These are phyloP conservation scores for Shinisaurus crocodilurus DNA, from an alignment of 2,113 vertebrate species.

Conservation along the genomic window DNA sequence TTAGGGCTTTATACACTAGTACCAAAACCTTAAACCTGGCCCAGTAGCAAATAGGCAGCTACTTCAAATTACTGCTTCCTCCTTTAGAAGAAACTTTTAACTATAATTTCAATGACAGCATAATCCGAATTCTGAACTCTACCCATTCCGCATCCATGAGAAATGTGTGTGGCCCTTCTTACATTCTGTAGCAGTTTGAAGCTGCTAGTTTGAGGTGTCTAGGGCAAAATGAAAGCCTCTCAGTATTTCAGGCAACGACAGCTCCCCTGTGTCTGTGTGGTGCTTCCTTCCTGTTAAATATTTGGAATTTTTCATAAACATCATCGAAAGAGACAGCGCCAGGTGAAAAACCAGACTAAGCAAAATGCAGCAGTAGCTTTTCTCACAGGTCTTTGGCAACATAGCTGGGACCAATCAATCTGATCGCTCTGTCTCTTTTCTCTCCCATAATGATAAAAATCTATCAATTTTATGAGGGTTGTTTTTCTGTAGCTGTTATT, in stretches of 20 bases:
- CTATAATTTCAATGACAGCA: background rate
- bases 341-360: background rate
- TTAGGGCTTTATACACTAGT: too few relatives aligned
- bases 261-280: background rate
- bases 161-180: background rate
- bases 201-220: background rate
- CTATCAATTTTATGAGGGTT: conserved; percentile 11
- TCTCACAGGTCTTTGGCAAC: background rate
- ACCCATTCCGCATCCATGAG: background rate
- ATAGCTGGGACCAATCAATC: background rate
- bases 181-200: background rate
- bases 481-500: conserved; percentile 25
- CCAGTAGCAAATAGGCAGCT: too few relatives aligned
- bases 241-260: background rate
- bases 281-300: background rate
- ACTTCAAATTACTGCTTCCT: background rate
- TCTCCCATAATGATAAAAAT: conserved; percentile 16
- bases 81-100: background rate
- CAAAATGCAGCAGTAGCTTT: background rate
- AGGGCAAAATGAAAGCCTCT: background rate
- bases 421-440: background rate
- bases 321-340: background rate
- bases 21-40: too few relatives aligned
- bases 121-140: background rate
- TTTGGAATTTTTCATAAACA: background rate